Evolutionary conservation across 2,888 invertebrate genomes (phyloP).

Genomic region (Pseudolycoriella hygida): DNA sequence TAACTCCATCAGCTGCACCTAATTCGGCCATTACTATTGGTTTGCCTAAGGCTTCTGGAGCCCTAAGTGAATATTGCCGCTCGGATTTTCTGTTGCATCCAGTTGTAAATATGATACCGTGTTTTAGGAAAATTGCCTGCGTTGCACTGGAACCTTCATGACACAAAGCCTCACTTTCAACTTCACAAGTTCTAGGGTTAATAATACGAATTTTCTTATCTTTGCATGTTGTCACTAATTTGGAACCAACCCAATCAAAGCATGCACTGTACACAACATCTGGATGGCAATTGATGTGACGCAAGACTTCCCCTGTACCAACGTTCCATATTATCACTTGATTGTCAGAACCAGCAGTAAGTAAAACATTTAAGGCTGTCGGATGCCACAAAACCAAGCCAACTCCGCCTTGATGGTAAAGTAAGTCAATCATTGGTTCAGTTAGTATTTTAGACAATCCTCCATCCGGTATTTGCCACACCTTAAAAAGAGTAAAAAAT

Average conservation of each 20-base stretch:
- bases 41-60: slow-evolving; percentile 69
- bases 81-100: slow-evolving; percentile 96
- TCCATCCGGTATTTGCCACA: slow-evolving; percentile 90
- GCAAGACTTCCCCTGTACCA: slow-evolving; percentile 71
- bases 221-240: slow-evolving; percentile 87
- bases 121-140: slow-evolving; percentile 74
- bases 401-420: slow-evolving; percentile 82
- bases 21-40: slow-evolving; percentile 85
- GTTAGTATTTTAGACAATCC: slow-evolving; percentile 78
- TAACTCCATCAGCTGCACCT: slow-evolving; percentile 89
- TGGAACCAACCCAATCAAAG: slow-evolving; percentile 91
- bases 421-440: slow-evolving; percentile 82
- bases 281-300: slow-evolving; percentile 75
- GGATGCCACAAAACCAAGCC: slow-evolving; percentile 94
- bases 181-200: slow-evolving; percentile 74
- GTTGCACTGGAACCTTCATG: slow-evolving; percentile 90
- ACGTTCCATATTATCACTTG: slow-evolving; percentile 84
- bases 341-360: slow-evolving; percentile 87
- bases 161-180: slow-evolving; percentile 70
- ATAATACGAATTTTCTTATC: slow-evolving; percentile 88
- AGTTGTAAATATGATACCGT: slow-evolving; percentile 83
- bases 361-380: slow-evolving; percentile 81
- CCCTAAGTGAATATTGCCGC: slow-evolving; percentile 88
- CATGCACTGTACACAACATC: slow-evolving; percentile 92
- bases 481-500: slow-evolving; percentile 21